Evolutionary conservation across 2,888 invertebrate species (phyloP).

Genomic region (Unio pictorum): DNA sequence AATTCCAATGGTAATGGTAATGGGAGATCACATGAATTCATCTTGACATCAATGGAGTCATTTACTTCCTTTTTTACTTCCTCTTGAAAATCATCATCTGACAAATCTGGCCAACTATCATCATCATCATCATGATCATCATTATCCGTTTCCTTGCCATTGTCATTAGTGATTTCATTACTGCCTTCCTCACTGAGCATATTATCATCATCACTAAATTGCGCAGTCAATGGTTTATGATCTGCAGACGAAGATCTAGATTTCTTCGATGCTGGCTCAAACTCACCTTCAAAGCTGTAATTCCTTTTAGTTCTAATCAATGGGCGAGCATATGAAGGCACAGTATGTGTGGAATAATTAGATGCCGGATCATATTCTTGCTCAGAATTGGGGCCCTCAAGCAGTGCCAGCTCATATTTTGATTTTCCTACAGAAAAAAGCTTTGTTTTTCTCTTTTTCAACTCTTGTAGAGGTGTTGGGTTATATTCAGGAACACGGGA

Average conservation of each 20-base stretch:
- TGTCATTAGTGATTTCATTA: conserved; percentile 10
- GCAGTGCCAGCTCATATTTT: conserved; percentile 29
- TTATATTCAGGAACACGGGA: conserved; percentile 53
- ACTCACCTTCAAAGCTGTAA: conserved; percentile 22
- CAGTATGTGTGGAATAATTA: conserved; percentile 42
- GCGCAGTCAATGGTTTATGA: conserved; percentile 26
- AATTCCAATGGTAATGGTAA: conserved; percentile 30
- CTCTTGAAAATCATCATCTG: not conserved
- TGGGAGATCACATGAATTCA: conserved; percentile 3
- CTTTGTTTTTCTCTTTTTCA: conserved; percentile 29
- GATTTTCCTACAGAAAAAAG: conserved; percentile 18
- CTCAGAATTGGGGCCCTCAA: conserved; percentile 27
- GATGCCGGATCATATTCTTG: conserved; percentile 62
- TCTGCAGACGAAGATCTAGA: conserved; percentile 33
- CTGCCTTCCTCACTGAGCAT: conserved; percentile 22
- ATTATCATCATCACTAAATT: conserved; percentile 44
- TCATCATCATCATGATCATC: conserved; percentile 19
- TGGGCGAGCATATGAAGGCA: conserved; percentile 28
- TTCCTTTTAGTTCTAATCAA: conserved; percentile 29
- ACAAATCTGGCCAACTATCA: conserved; percentile 10
- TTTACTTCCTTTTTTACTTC: not conserved
- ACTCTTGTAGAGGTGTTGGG: conserved; percentile 55
- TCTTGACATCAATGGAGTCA: conserved; percentile 2
- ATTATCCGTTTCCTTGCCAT: conserved; percentile 2
- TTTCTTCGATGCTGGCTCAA: conserved; percentile 22